These are phyloP conservation scores for Strigamia crassipes DNA, from an alignment of 2,888 invertebrate species.

Conservation along the genomic window DNA sequence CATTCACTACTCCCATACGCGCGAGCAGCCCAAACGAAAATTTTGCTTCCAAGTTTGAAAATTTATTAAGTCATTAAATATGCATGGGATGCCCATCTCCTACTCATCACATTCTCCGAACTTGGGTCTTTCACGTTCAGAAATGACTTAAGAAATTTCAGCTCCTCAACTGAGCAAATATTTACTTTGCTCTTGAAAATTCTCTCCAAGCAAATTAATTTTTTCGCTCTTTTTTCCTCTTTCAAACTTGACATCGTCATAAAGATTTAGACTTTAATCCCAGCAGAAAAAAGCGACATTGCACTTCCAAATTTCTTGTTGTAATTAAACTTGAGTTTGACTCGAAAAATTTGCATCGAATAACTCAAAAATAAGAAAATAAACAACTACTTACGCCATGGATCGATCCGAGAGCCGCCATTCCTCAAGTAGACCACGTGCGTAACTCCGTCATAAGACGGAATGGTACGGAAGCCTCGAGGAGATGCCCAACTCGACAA, in stretches of 20 bases:
- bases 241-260: background rate
- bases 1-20: background rate
- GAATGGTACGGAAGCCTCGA: too few species aligned
- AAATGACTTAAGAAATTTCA: conserved; percentile 3
- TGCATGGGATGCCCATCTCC: background rate
- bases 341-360: too few species aligned
- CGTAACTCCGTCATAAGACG: too few species aligned
- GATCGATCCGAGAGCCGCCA: too few species aligned
- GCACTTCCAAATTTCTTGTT: background rate
- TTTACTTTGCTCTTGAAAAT: conserved; percentile 22
- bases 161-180: conserved; percentile 14
- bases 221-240: background rate
- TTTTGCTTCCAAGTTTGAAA: background rate
- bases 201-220: conserved; percentile 28
- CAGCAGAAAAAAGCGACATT: background rate
- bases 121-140: background rate
- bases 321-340: too few species aligned
- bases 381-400: too few species aligned
- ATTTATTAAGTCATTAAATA: conserved; percentile 34
- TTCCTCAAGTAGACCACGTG: too few species aligned
- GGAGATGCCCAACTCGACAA: too few species aligned
- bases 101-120: background rate
- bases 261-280: background rate
- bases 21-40: background rate
- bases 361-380: too few species aligned